A percentile compares a stretch with the other conserved stretches of the same genome.
These are phyloP conservation scores for Apodemus sylvaticus DNA, from an alignment of 2,113 vertebrate genomes.

Conservation along the genomic window DNA sequence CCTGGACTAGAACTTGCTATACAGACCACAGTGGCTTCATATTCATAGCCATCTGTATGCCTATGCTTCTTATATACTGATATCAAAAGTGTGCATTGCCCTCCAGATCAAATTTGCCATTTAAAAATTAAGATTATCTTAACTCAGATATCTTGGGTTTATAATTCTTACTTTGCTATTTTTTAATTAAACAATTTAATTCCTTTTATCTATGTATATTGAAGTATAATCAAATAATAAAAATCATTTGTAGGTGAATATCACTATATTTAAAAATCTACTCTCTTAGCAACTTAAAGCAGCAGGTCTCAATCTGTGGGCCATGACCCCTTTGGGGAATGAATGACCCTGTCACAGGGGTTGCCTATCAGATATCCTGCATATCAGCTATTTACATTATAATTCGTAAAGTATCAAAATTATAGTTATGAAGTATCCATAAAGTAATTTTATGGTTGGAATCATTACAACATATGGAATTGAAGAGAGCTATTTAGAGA, in stretches of 20 bases:
- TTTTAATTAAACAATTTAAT: not conserved
- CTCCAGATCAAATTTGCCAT: not conserved
- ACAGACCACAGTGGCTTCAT: no score
- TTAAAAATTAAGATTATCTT: not conserved
- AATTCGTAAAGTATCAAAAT: not conserved
- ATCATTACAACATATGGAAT: not conserved
- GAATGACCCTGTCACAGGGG: not conserved
- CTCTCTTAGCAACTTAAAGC: not conserved
- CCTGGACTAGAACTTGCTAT: not conserved
- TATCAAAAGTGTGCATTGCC: not conserved
- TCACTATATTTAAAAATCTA: not conserved
- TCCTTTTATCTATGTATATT: not conserved
- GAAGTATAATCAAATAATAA: not conserved
- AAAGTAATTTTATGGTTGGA: not conserved
- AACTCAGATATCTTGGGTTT: not conserved
- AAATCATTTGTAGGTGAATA: not conserved
- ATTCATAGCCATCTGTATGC: not conserved
- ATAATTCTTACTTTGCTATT: not conserved
- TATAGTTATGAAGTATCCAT: not conserved
- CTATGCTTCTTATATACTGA: not conserved
- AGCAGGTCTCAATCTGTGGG: not conserved
- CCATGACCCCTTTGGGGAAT: not conserved
- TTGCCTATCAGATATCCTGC: not conserved
- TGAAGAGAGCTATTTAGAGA: no score
- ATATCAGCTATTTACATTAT: not conserved